Base-by-base conservation (phyloP, 2,113 vertebrate species). In the Thymallus thymallus region DNA sequence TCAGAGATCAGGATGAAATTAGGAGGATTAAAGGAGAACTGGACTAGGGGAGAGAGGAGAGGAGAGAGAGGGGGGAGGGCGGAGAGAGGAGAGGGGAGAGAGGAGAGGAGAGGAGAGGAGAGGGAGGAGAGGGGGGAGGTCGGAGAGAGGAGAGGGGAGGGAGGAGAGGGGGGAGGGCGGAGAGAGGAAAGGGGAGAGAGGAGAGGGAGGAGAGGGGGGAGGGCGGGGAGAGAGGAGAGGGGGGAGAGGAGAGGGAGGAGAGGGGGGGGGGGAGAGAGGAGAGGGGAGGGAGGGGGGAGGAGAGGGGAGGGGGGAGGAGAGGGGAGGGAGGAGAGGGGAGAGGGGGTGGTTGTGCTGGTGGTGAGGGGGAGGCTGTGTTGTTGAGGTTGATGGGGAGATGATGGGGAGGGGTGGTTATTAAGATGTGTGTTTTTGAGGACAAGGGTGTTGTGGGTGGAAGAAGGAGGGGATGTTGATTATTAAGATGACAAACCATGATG, bases 1-100 rank as follows among this genome's bases (percentile, higher is more conserved):
- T 85, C 78, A 78, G 80, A 74, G 87, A 90, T 91, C 81, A 87
- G 74, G 48, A 51, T 14, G 48, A 51, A 51, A 51, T 51, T 14
- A 48, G 1, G 12, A 14, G 46, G 46, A 48, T 48, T 14, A 14
- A 48, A 14, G 13, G 46, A 51, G 3, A 51, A 5, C 48, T 51
- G 48, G 48, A 51, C 10, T 41, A 41, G 9, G 9, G 76, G 48
- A 70, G 58, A 77, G 79, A 78, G 76, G 66, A 77, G 67, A 18
- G 1, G 12, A 26, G 45, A 71, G 48, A 70, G 58, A 77, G 79
- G 80, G 76, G 66, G 77, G 69, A n/a, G 1, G 12, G 32, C n/a
- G 45, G 76, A 75, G 48, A 70, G 58, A 77, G 79, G 80, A 84
- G n/a, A n/a, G n/a, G 32, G 45, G 76, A 75, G 48, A 70, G 58